Evolutionary conservation across 37 sponge, comb jelly and placozoan species (phyloP), one percentile per base, ranked within the genome.

Genomic region (Petrosia ficiformis): DNA sequence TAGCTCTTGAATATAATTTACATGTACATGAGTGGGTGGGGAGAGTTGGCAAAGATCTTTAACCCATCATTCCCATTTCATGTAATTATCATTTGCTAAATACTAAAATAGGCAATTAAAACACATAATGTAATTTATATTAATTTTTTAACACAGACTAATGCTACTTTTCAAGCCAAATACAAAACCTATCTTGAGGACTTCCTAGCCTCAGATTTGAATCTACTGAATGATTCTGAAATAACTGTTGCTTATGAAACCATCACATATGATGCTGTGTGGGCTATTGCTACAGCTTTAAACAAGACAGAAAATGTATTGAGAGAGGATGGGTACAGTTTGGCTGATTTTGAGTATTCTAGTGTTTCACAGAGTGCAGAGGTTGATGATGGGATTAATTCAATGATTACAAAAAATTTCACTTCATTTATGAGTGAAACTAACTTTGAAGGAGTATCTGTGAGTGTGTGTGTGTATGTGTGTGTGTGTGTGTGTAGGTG

Each of bases 231-330:
- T n/a, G n/a, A n/a, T n/a, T n/a, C n/a, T n/a, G 14, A 48, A 22
- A 31, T 34, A 2, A 54, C 72, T 59, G 67, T 77, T 34, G 30
- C 11, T 25, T 86, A 80, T 44, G 14, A 38, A 11, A 75, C 77
- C 11, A 66, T 81, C 57, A 40, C 77, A 61, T 87, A 81, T 33
- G 87, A 87, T 66, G 87, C 71, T 24, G 57, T 87, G 32, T 87
- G 73, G 68, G 64, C 87, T 1, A 76, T 76, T 38, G 87, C 82
- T 11, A 5, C 57, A 36, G 77, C 82, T 21, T 67, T 87, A 56
- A 58, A 81, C 39, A 26, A 37, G 4, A 61, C 87, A 1, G 73
- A 77, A 1, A 33, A 71, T 33, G 70, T 63, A n/a, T 68, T 78
- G 14, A n/a, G 58, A 42, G 72, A 43, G 25, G 24, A 2, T 30